Evolutionary conservation across 2,113 vertebrate species (phyloP).

Genomic region (Psilopsiagon aymara): DNA sequence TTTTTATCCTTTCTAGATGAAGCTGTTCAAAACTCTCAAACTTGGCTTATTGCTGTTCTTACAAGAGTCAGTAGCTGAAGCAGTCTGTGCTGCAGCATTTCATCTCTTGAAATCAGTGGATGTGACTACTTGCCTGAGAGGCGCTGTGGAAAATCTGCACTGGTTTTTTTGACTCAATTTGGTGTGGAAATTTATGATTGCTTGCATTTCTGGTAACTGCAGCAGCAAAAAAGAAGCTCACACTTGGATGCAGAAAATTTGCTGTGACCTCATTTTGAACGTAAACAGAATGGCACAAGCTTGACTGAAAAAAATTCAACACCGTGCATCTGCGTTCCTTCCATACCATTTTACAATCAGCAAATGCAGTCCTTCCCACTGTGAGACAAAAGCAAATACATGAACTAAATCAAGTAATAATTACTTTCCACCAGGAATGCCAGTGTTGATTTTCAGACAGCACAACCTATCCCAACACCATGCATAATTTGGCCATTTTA

Average conservation of each 20-base stretch:
- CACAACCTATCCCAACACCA: background rate
- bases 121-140: background rate
- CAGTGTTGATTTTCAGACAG: background rate
- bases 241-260: background rate
- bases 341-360: background rate
- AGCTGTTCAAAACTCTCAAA: background rate
- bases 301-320: background rate
- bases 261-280: background rate
- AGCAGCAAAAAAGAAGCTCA: background rate
- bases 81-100: background rate
- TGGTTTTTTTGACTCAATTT: background rate
- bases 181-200: background rate
- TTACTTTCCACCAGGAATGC: background rate
- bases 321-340: conserved; percentile 18
- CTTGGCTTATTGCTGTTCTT: background rate
- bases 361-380: background rate
- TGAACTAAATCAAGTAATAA: background rate
- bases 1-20: background rate
- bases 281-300: background rate
- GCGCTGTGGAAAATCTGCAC: conserved; percentile 21
- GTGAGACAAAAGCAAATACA: background rate
- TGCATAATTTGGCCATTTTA: background rate
- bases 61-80: background rate
- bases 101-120: background rate
- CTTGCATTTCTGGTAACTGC: background rate